Evolutionary conservation across 2,113 vertebrate genomes (phyloP).

Genomic region (Toxostoma redivivum): DNA sequence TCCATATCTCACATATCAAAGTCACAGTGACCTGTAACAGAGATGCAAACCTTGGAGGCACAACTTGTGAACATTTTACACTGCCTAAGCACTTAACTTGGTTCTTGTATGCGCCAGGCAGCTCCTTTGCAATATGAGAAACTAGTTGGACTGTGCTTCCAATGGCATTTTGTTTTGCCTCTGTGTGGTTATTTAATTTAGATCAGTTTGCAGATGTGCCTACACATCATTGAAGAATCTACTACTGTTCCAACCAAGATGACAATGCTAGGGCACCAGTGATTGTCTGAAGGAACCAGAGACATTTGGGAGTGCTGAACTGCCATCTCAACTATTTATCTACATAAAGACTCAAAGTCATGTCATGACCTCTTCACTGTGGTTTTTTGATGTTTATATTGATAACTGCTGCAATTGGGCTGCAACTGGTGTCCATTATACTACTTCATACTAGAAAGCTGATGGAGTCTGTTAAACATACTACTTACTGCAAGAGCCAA

Average conservation of each 20-base stretch:
- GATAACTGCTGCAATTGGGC: not conserved
- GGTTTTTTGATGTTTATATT: not conserved
- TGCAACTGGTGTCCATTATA: not conserved
- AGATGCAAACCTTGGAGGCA: not conserved
- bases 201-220: not conserved
- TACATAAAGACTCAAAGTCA: not conserved
- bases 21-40: not conserved
- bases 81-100: not conserved
- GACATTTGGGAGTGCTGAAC: not conserved
- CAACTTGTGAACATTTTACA: not conserved
- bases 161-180: not conserved
- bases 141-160: not conserved
- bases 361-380: not conserved
- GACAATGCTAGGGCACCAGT: not conserved
- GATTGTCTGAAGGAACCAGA: not conserved
- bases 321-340: not conserved
- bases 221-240: not conserved
- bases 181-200: not conserved
- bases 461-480: not conserved
- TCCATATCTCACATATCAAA: not conserved
- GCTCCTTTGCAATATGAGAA: not conserved
- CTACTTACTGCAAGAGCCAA: not conserved
- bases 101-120: not conserved
- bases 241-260: not conserved
- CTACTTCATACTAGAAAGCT: not conserved